Conservation (phyloP, 2,888 invertebrate genomes). For the Phasia obesa region DNA sequence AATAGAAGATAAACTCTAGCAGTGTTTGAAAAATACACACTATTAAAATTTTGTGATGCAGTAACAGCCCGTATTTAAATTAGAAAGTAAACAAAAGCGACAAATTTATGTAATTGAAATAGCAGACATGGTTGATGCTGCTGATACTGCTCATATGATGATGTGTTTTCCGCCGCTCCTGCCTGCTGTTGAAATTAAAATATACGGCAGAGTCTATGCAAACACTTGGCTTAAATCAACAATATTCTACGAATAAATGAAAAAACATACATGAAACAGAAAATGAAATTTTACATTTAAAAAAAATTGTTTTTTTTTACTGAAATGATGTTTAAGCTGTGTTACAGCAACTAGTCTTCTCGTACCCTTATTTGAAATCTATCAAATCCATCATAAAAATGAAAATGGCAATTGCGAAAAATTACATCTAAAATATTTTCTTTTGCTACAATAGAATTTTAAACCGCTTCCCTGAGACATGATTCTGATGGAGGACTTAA, state of each 20-base stretch:
- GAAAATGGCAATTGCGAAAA: conserved; percentile 20
- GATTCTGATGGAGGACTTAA: neutral
- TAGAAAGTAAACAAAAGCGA: conserved; percentile 72
- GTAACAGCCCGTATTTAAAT: conserved; percentile 71
- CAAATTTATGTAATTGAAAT: conserved; percentile 74
- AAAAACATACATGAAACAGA: conserved; percentile 7
- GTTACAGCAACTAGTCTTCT: conserved; percentile 27
- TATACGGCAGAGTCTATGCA: conserved; percentile 59
- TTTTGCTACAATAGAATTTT: neutral
- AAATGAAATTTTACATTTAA: conserved; percentile 38
- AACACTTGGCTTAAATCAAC: conserved; percentile 68
- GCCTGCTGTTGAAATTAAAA: conserved; percentile 46
- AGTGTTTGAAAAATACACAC: conserved; percentile 67
- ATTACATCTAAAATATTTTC: neutral
- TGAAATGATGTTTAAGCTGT: conserved; percentile 59
- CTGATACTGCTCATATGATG: conserved; percentile 19
- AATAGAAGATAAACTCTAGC: conserved; percentile 8
- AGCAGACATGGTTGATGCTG: conserved; percentile 66
- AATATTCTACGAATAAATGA: conserved; percentile 41
- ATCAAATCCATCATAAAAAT: conserved; percentile 32
- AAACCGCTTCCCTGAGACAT: neutral
- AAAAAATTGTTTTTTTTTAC: conserved; percentile 22
- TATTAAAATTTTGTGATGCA: conserved; percentile 69
- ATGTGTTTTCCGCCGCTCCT: conserved; percentile 2
- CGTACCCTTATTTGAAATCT: conserved; percentile 13